A percentile compares a stretch with the other conserved stretches of the same genome.
phyloP scores from a whole-genome alignment of 92 coral and sea anemone species.

The Parazoanthus swiftii region DNA sequence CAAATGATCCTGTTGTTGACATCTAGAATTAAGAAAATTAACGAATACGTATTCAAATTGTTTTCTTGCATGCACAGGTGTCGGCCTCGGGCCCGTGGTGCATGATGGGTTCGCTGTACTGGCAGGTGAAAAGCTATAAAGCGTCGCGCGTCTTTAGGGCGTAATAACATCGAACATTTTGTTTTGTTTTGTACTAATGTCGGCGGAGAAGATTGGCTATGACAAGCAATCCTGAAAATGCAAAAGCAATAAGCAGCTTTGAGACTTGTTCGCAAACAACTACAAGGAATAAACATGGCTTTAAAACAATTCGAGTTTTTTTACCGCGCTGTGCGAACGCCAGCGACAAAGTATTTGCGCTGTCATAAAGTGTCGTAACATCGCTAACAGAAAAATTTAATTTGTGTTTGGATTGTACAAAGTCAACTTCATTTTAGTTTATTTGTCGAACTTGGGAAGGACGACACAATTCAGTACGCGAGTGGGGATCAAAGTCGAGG shows the following conservation, averaged over 20 bases:
- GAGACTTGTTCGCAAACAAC: background rate
- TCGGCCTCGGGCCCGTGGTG: background rate
- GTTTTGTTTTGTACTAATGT: background rate
- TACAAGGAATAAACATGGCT: background rate
- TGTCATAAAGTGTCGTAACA: background rate
- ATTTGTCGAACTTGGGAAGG: background rate
- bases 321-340: background rate
- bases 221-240: background rate
- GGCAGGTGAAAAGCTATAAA: constrained; percentile 13
- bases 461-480: background rate
- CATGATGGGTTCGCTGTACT: background rate
- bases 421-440: constrained; percentile 1
- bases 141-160: constrained; percentile 8
- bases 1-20: background rate
- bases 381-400: background rate
- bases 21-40: background rate
- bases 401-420: background rate
- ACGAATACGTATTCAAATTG: too few species aligned
- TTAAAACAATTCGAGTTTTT: background rate
- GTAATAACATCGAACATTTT: background rate
- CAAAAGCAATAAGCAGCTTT: background rate
- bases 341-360: background rate
- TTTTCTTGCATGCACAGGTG: background rate
- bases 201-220: background rate
- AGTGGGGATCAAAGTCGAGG: background rate